Evolutionary conservation across 2,113 vertebrate genomes (phyloP), one percentile per base, ranked within the genome.

Genomic region (Cichladusa arquata): DNA sequence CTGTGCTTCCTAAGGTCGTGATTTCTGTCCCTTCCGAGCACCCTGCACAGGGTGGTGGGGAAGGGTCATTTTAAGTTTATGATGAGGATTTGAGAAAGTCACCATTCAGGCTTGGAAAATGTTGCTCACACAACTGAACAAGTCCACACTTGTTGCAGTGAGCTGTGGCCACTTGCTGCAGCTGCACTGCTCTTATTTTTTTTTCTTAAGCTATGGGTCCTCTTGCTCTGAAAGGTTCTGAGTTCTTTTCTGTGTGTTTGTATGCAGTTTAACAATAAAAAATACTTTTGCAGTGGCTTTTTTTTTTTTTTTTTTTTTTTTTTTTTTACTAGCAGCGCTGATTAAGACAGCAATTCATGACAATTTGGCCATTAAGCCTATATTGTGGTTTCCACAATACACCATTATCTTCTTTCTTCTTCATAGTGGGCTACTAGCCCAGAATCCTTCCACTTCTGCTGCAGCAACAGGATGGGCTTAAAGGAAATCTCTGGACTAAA

Each of bases 31-130:
- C 31, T n/a, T 71, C 34, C 1, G 44, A 88, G 88, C 76, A 83
- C 34, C 33, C 85, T 78, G 82, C 23, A 5, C 23, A 48, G 79
- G 28, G 71, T 71, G 58, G 67, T 83, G 62, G 51, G 42, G 72
- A 88, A 78, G 92, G 94, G 94, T 86, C 81, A 56, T 70, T 88
- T 91, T n/a, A 67, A 83, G 51, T 92, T 94, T 94, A 53, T 85
- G 54, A 54, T 33, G 73, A 53, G 23, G 60, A 19, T 67, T 89
- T 78, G 80, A 93, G 77, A 91, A 88, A 95, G 81, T 96, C 67
- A 33, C 79, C 56, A 94, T 96, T 97, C 64, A 97, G 51, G 47
- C 58, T 71, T 33, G 71, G 93, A 90, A 94, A 95, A 73, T n/a
- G 20, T 91, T 84, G 72, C 73, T 87, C 78, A 66, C 0, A 6